Evolutionary conservation across 2,113 vertebrate genomes (phyloP).

Genomic region (Nyctibius bracteatus): DNA sequence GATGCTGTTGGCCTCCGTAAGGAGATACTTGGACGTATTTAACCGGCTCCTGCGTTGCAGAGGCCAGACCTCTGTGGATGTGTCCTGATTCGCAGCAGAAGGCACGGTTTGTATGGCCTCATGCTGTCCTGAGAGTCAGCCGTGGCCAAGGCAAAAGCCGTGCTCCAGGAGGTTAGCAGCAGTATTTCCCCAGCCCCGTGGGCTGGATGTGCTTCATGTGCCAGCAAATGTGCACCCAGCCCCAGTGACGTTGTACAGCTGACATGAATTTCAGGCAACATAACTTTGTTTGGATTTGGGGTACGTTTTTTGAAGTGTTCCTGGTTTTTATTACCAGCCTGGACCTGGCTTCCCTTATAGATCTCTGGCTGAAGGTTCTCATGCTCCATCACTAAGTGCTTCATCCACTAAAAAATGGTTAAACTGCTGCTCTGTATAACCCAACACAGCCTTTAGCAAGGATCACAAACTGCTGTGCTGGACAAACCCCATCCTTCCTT

Average conservation of each 20-base stretch:
- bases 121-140: rapidly evolving
- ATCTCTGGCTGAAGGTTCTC: background rate
- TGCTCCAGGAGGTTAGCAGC: background rate
- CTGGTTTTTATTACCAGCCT: background rate
- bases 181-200: rapidly evolving
- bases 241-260: no score
- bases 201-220: background rate
- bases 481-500: background rate
- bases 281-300: background rate
- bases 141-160: background rate
- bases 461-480: background rate
- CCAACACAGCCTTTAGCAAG: background rate
- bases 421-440: no score
- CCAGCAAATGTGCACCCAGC: background rate
- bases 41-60: background rate
- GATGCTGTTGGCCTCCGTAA: background rate
- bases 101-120: background rate
- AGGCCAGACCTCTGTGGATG: background rate
- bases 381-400: background rate
- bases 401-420: background rate
- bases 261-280: background rate
- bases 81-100: background rate
- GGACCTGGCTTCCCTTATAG: background rate
- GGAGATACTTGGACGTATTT: background rate
- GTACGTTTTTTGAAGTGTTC: background rate